Evolutionary conservation across 2,113 vertebrate species (phyloP).

Genomic region (Verasper variegatus): DNA sequence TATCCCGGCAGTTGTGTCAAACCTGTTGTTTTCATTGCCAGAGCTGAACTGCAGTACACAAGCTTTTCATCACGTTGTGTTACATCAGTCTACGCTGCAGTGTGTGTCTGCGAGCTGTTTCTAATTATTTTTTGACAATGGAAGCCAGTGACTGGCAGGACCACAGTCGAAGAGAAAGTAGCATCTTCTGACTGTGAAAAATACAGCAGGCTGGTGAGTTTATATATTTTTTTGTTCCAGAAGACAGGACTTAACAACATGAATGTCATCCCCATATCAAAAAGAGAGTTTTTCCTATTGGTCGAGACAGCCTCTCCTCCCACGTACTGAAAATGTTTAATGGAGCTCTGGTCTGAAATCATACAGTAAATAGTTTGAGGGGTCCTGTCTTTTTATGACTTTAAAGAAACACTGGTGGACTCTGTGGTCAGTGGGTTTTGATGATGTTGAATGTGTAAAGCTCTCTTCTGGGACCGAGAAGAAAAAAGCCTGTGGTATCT

Average conservation of each 20-base stretch:
- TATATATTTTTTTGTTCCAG: neutral
- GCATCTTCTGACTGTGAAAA: conserved; percentile 3
- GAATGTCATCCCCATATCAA: conserved; percentile 1
- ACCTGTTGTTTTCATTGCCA: conserved; percentile 1
- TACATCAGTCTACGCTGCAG: conserved; percentile 24
- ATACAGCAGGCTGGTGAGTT: neutral
- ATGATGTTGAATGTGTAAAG: conserved; percentile 54
- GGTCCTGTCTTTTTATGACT: conserved; percentile 23
- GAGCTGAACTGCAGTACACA: conserved; percentile 9
- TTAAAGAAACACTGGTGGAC: conserved; percentile 23
- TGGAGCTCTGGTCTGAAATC: conserved; percentile 1
- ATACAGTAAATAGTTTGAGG: conserved; percentile 20
- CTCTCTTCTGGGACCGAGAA: conserved; percentile 46
- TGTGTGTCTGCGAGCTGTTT: conserved; percentile 24
- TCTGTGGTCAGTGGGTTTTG: conserved; percentile 44
- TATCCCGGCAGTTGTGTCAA: neutral
- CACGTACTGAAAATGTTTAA: neutral
- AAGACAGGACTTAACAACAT: neutral
- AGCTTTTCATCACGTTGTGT: conserved; percentile 15
- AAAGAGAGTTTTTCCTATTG: neutral
- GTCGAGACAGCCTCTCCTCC: neutral
- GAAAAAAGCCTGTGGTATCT: conserved; percentile 31
- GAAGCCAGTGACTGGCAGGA: conserved; percentile 17
- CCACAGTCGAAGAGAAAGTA: conserved; percentile 7
- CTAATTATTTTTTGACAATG: conserved; percentile 39